Evolutionary conservation across 2,888 invertebrate genomes (phyloP).

Genomic region (Drosophila tanythrix): DNA sequence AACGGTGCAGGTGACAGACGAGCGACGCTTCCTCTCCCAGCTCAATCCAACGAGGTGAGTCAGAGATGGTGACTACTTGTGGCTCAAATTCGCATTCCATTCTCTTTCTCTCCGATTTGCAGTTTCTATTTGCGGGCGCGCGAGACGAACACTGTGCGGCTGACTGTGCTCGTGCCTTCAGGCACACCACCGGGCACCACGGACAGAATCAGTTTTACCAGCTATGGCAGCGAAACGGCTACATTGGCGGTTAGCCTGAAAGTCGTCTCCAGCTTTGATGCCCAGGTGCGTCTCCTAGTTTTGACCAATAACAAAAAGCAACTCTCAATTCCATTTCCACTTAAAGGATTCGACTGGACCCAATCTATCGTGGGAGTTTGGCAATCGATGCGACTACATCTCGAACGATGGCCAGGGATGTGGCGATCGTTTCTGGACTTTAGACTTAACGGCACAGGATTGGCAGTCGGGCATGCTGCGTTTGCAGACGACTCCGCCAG

Average conservation of each 20-base stretch:
- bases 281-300: constrained; percentile 66
- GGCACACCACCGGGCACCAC: constrained; percentile 86
- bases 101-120: not conserved
- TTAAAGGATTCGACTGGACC: constrained; percentile 86
- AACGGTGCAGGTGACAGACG: constrained; percentile 87
- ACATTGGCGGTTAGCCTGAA: constrained; percentile 85
- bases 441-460: constrained; percentile 89
- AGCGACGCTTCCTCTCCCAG: constrained; percentile 86
- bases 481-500: constrained; percentile 86
- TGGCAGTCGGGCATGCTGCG: constrained; percentile 88
- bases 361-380: constrained; percentile 87
- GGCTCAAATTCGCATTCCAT: not conserved
- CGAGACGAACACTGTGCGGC: constrained; percentile 87
- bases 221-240: constrained; percentile 84
- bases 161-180: constrained; percentile 86
- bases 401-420: constrained; percentile 86
- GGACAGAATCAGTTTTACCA: constrained; percentile 88
- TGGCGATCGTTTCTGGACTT: constrained; percentile 89
- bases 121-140: constrained; percentile 77
- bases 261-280: constrained; percentile 81
- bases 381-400: constrained; percentile 87
- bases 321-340: not conserved
- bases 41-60: constrained; percentile 86
- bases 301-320: not conserved
- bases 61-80: not conserved